Base-by-base conservation (phyloP, 2,888 invertebrate genomes). In the Teleiodes luculella region DNA sequence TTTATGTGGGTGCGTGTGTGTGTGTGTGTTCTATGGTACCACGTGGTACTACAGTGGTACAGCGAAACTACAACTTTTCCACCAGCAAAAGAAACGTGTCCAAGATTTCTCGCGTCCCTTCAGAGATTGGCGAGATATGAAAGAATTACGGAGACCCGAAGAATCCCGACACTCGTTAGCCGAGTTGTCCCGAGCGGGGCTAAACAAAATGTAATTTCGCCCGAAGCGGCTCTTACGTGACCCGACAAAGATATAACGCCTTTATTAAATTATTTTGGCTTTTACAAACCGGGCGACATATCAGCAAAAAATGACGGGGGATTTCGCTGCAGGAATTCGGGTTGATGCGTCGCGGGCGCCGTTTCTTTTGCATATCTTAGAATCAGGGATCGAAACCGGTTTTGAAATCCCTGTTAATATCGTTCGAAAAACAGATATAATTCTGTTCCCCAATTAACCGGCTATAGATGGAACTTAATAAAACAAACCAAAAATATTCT, bases 171-270 rank as follows among this genome's bases (percentile, higher is more conserved):
- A 83, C 78, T 84, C 83, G 82, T 80, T 87, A 88, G 86, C 80
- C 78, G 74, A 80, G 87, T 87, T 86, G 86, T 85, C 87, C 86
- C 81, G 73, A 77, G 84, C 70, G 20, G 43, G 45, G 83, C 81
- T 80, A 84, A 86, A 85, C 87, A 86, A 85, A 88, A 88, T 87
- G 84, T 88, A 87, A 88, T 87, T 86, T 81, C 79, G 72, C 76
- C 84, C 81, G 76, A 80, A 83, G 83, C 83, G 77, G 72, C 76
- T 80, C 83, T 86, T 86, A 87, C 88, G 88, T 88, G 88, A 88
- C 87, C 86, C 84, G 76, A 76, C 78, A 74, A 83, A 85, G 83
- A 86, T 87, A 86, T 83, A 85, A 86, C 81, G 84, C 74, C 82
- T 84, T 85, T 87, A 86, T 86, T 82, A 84, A 86, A 87, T 86